phyloP scores from a whole-genome alignment of 1,140 invertebrate species.

The Lordiphosa stackelbergi region DNA sequence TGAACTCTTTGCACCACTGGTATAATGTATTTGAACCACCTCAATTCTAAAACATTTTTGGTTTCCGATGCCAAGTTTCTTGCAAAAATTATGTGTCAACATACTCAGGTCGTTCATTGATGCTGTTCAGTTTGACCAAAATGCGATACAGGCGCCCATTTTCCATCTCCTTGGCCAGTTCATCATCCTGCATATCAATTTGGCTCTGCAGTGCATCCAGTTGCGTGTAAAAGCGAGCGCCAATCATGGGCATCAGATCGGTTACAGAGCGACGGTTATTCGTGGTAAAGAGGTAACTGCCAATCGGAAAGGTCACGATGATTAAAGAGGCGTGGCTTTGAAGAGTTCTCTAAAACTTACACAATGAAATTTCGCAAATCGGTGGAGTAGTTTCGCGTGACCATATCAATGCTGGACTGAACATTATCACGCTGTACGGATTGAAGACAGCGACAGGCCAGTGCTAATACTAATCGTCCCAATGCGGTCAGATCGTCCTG shows the following conservation, averaged over 20 bases:
- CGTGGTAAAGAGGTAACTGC: slow-evolving; percentile 87
- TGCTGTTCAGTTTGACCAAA: slow-evolving; percentile 91
- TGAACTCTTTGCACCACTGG: no score
- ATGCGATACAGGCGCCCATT: slow-evolving; percentile 95
- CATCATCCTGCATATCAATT: slow-evolving; percentile 92
- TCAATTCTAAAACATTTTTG: no score
- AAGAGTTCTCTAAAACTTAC: slow-evolving; percentile 80
- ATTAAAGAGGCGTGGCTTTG: neutral
- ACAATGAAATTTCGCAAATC: slow-evolving; percentile 96
- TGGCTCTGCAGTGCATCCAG: slow-evolving; percentile 92
- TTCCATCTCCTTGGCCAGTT: slow-evolving; percentile 95
- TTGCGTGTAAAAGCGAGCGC: slow-evolving; percentile 96
- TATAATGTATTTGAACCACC: no score
- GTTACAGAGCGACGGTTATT: slow-evolving; percentile 88
- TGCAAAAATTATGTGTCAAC: neutral
- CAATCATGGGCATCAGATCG: slow-evolving; percentile 99
- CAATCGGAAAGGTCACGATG: neutral
- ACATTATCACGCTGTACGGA: slow-evolving; percentile 92
- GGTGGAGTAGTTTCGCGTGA: slow-evolving; percentile 91
- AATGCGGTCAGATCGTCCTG: slow-evolving; percentile 95
- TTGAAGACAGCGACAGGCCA: slow-evolving; percentile 93
- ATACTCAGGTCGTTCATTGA: slow-evolving; percentile 96
- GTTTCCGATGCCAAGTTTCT: no score
- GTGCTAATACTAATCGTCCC: slow-evolving; percentile 92
- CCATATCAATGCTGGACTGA: slow-evolving; percentile 91